Conservation (phyloP, 2,888 invertebrate species). For the Ennomos erosarius region DNA sequence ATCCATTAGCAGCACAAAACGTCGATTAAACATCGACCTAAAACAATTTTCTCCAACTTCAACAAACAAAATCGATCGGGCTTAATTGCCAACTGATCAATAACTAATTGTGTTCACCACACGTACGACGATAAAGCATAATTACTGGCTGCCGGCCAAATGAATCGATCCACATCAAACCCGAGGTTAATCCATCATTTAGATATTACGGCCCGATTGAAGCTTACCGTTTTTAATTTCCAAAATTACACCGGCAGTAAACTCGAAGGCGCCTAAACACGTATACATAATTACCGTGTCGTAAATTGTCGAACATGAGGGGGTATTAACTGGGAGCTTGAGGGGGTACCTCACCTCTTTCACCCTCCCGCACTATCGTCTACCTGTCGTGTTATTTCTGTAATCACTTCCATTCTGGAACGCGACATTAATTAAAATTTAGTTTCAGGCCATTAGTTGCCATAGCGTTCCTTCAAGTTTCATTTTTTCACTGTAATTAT, state of each 20-base stretch:
- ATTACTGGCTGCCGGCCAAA: constrained; percentile 84
- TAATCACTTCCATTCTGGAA: constrained; percentile 85
- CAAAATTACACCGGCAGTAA: constrained; percentile 76
- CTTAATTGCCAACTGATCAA: constrained; percentile 84
- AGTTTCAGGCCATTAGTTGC: constrained; percentile 84
- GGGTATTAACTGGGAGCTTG: constrained; percentile 55
- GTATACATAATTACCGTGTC: constrained; percentile 79
- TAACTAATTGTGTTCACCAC: constrained; percentile 84
- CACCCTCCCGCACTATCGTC: constrained; percentile 60
- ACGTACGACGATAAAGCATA: constrained; percentile 83
- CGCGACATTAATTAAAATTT: constrained; percentile 86
- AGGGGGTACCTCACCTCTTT: constrained; percentile 42
- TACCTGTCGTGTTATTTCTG: constrained; percentile 81
- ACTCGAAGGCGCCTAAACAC: constrained; percentile 73
- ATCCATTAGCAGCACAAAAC: constrained; percentile 79
- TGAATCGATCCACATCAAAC: constrained; percentile 84
- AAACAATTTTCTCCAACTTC: constrained; percentile 85
- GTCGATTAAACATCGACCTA: constrained; percentile 79
- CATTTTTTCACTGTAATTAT: constrained; percentile 82
- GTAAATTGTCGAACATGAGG: constrained; percentile 79
- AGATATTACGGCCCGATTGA: constrained; percentile 82
- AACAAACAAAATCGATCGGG: constrained; percentile 84
- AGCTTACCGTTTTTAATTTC: constrained; percentile 84
- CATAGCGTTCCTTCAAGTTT: constrained; percentile 83
- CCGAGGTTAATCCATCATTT: constrained; percentile 84